These are phyloP conservation scores for Tragelaphus scriptus DNA, from an alignment of 2,113 vertebrate genomes.

Conservation along the genomic window DNA sequence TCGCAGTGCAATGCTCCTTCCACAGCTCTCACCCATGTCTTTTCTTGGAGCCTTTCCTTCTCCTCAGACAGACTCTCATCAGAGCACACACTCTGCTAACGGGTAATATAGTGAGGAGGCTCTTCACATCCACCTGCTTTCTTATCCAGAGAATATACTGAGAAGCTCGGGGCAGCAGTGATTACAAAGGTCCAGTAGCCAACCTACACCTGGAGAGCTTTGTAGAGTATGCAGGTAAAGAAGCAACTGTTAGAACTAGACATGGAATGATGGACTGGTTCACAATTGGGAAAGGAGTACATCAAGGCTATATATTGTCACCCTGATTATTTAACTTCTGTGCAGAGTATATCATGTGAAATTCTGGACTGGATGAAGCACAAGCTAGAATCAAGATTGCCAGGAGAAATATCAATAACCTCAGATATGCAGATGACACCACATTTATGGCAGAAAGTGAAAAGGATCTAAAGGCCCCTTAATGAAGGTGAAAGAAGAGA, in stretches of 20 bases:
- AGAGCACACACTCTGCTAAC: neutral
- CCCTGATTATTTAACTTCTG: neutral
- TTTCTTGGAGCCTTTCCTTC: neutral
- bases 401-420: neutral
- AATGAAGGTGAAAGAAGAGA: neutral
- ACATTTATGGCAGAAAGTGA: neutral
- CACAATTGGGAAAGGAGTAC: neutral
- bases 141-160: neutral
- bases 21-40: neutral
- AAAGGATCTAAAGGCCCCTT: neutral
- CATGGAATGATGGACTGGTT: neutral
- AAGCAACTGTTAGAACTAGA: neutral
- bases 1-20: neutral
- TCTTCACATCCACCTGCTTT: conserved; percentile 2
- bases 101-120: neutral
- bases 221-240: neutral
- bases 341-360: neutral
- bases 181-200: conserved; percentile 10
- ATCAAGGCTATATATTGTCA: neutral
- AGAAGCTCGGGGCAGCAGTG: neutral
- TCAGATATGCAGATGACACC: neutral
- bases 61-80: neutral
- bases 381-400: neutral
- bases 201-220: neutral
- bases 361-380: neutral